These are phyloP conservation scores for Cylloceria caligata DNA, from an alignment of 2,888 invertebrate genomes.

Conservation along the genomic window DNA sequence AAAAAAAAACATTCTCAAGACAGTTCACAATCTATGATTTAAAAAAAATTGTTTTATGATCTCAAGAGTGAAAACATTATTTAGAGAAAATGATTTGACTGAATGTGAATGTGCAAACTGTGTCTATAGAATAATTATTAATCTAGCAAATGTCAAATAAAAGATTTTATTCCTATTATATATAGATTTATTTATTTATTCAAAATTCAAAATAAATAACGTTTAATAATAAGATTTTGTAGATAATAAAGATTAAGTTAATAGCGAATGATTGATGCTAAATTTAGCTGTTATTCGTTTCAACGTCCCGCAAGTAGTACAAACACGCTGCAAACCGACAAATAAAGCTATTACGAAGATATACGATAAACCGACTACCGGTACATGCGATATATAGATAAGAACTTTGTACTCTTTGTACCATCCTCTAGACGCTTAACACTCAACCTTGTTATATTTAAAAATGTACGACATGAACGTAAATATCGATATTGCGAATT, in stretches of 20 bases:
- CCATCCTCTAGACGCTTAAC: neutral
- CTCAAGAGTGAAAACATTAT: too few relatives aligned
- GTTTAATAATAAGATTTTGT: neutral
- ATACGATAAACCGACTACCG: slow-evolving; percentile 15
- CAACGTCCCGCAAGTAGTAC: slow-evolving; percentile 13
- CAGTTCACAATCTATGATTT: too few relatives aligned
- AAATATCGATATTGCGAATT: neutral
- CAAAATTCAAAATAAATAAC: neutral
- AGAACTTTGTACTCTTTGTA: slow-evolving; percentile 2
- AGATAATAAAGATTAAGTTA: too few relatives aligned
- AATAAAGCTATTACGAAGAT: slow-evolving; percentile 25
- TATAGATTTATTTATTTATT: neutral
- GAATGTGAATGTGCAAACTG: neutral
- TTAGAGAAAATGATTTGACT: neutral
- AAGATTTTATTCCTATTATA: neutral
- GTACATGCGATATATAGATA: slow-evolving; percentile 22
- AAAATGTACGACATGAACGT: neutral
- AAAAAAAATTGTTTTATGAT: too few relatives aligned
- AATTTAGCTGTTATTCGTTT: neutral
- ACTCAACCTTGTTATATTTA: neutral
- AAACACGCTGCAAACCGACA: slow-evolving; percentile 25
- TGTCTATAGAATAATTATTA: neutral
- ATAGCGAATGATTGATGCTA: neutral
- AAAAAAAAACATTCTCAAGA: too few relatives aligned
- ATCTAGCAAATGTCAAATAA: neutral